Conservation (phyloP, 1,140 invertebrate genomes). For the Drosophila elegans region DNA sequence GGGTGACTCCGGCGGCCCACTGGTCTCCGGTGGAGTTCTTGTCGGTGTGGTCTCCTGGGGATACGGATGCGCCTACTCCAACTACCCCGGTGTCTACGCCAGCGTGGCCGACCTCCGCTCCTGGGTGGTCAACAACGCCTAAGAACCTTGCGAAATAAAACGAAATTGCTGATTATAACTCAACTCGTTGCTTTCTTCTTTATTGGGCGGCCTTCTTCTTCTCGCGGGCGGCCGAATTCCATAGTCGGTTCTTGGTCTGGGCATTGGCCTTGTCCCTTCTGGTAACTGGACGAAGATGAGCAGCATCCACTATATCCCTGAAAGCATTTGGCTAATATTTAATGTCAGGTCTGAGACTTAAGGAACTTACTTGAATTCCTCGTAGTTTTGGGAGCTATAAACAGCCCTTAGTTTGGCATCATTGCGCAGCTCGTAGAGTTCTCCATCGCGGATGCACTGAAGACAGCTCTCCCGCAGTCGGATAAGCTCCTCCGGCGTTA, state of each 20-base stretch:
- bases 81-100: constrained; percentile 87
- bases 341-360: neutral
- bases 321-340: neutral
- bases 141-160: constrained; percentile 29
- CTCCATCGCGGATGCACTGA: constrained; percentile 80
- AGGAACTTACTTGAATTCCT: constrained; percentile 86
- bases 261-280: constrained; percentile 83
- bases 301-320: constrained; percentile 85
- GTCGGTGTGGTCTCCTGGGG: constrained; percentile 88
- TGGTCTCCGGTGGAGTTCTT: constrained; percentile 71
- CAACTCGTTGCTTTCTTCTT: neutral
- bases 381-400: constrained; percentile 86
- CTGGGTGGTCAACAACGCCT: constrained; percentile 54
- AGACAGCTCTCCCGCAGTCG: constrained; percentile 59
- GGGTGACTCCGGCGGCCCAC: constrained; percentile 86
- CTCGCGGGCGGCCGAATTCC: constrained; percentile 76
- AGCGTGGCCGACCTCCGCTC: constrained; percentile 76
- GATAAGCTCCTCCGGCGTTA: constrained; percentile 71
- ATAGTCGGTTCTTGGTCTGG: constrained; percentile 72
- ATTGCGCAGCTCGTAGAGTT: constrained; percentile 87
- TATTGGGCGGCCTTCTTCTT: too few species aligned
- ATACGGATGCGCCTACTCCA: constrained; percentile 86
- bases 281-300: constrained; percentile 84
- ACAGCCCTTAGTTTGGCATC: constrained; percentile 87
- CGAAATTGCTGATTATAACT: neutral